A percentile compares a stretch with the other conserved stretches of the same genome.
These are phyloP conservation scores for Bugula neritina DNA, from an alignment of 2,888 invertebrate species.

Conservation along the genomic window DNA sequence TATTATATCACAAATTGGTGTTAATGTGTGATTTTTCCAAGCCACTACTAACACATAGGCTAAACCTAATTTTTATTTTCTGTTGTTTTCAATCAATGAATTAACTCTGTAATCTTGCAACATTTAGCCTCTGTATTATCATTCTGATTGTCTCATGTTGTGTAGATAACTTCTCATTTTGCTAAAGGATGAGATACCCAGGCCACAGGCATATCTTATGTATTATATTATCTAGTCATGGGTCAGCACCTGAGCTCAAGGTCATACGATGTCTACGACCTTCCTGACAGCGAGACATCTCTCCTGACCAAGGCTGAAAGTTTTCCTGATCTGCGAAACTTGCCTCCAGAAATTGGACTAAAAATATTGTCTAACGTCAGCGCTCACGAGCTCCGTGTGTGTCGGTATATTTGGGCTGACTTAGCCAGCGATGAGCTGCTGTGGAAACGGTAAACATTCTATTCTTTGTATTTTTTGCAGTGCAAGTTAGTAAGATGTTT, in stretches of 20 bases:
- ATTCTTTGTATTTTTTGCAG: background rate
- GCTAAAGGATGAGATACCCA: too few relatives aligned
- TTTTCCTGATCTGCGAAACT: conserved; percentile 52
- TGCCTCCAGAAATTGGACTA: conserved; percentile 56
- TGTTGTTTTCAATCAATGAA: too few relatives aligned
- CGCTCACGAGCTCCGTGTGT: conserved; percentile 57
- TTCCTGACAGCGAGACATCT: background rate
- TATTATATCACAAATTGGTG: too few relatives aligned
- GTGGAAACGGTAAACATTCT: conserved; percentile 44
- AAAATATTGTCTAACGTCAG: conserved; percentile 55
- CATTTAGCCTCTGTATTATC: too few relatives aligned
- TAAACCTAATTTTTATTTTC: too few relatives aligned
- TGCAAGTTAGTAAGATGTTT: background rate
- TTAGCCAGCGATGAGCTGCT: conserved; percentile 56
- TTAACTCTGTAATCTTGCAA: too few relatives aligned
- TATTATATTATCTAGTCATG: background rate
- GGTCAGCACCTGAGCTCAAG: background rate
- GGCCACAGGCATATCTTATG: too few relatives aligned
- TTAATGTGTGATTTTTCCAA: too few relatives aligned
- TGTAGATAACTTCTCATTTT: too few relatives aligned
- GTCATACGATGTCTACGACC: background rate
- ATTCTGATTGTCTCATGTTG: too few relatives aligned
- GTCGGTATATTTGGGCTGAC: conserved; percentile 56
- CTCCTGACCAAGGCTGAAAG: conserved; percentile 28
- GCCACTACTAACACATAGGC: too few relatives aligned